A percentile compares a stretch with the other conserved stretches of the same genome.
Evolutionary conservation across 2,888 invertebrate species (phyloP).

Genomic region (Caenorhabditis doughertyi): DNA sequence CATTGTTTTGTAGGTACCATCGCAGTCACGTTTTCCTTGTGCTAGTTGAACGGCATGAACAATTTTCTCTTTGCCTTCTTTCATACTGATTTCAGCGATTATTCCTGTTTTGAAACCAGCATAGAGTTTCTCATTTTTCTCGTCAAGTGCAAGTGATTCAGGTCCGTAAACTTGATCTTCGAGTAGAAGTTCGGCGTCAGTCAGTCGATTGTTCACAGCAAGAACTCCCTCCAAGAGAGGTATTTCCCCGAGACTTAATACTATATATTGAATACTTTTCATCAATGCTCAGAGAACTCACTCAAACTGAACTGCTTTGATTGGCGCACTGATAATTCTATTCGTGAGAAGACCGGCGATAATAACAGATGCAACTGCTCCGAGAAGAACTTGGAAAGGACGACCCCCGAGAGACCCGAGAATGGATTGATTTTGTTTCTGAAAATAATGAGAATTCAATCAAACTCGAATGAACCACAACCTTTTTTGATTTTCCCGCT

Average conservation of each 20-base stretch:
- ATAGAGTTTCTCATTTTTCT: slow-evolving; percentile 60
- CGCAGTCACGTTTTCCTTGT: slow-evolving; percentile 66
- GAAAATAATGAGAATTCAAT: background rate
- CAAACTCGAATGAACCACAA: background rate
- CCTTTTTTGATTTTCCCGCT: slow-evolving; percentile 20
- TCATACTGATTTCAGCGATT: slow-evolving; percentile 66
- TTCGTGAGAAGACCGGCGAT: slow-evolving; percentile 56
- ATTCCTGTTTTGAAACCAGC: slow-evolving; percentile 71
- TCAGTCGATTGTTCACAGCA: slow-evolving; percentile 56
- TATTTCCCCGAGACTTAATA: slow-evolving; percentile 49
- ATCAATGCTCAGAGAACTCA: slow-evolving; percentile 1
- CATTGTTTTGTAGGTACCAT: slow-evolving; percentile 66
- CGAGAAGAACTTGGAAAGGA: slow-evolving; percentile 18
- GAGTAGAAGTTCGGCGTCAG: slow-evolving; percentile 59
- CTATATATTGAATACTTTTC: background rate
- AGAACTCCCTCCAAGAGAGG: slow-evolving; percentile 57
- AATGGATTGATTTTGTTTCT: slow-evolving; percentile 5
- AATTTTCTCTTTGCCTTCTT: slow-evolving; percentile 57
- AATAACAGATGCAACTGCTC: slow-evolving; percentile 35
- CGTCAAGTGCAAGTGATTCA: slow-evolving; percentile 68
- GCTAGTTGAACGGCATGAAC: slow-evolving; percentile 65
- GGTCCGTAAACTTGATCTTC: slow-evolving; percentile 73
- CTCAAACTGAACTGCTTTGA: slow-evolving; percentile 53
- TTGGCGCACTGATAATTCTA: slow-evolving; percentile 35
- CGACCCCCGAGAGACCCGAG: background rate